These are phyloP conservation scores for Sebastes matsubarae DNA, from an alignment of 2,797 vertebrate species.

Conservation along the genomic window DNA sequence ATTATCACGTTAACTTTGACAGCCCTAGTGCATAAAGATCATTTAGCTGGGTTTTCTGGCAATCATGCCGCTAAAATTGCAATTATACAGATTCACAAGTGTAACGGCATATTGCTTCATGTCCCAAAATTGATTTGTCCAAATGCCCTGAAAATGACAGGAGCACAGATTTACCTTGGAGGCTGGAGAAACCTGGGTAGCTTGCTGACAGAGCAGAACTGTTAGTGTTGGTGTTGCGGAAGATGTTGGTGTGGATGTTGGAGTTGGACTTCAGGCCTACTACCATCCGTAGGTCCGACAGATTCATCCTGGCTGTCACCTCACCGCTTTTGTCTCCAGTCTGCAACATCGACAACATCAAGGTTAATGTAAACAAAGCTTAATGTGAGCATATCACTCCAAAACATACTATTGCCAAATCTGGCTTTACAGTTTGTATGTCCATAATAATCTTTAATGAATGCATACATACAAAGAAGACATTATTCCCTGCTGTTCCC, in stretches of 20 bases:
- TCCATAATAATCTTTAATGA: background rate
- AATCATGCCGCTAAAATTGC: background rate
- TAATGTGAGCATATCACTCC: background rate
- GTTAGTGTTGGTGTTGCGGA: constrained; percentile 84
- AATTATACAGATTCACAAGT: background rate
- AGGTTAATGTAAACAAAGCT: background rate
- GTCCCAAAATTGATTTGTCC: background rate
- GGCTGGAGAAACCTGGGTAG: constrained; percentile 69
- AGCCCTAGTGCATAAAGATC: too few species aligned
- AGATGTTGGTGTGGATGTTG: constrained; percentile 50
- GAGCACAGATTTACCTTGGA: constrained; percentile 73
- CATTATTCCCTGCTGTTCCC: constrained; percentile 18
- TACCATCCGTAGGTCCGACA: constrained; percentile 94
- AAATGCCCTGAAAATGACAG: background rate
- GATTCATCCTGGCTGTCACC: constrained; percentile 92
- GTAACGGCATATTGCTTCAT: background rate
- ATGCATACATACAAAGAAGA: background rate
- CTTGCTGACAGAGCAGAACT: constrained; percentile 80
- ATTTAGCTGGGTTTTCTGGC: too few species aligned
- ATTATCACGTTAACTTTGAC: too few species aligned
- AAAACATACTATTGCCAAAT: background rate
- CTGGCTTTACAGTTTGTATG: background rate
- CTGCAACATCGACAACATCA: constrained; percentile 69
- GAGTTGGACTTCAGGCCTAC: constrained; percentile 85
- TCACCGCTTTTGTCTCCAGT: constrained; percentile 93